Conservation (phyloP, 2,888 invertebrate species). For the Thereva unica region DNA sequence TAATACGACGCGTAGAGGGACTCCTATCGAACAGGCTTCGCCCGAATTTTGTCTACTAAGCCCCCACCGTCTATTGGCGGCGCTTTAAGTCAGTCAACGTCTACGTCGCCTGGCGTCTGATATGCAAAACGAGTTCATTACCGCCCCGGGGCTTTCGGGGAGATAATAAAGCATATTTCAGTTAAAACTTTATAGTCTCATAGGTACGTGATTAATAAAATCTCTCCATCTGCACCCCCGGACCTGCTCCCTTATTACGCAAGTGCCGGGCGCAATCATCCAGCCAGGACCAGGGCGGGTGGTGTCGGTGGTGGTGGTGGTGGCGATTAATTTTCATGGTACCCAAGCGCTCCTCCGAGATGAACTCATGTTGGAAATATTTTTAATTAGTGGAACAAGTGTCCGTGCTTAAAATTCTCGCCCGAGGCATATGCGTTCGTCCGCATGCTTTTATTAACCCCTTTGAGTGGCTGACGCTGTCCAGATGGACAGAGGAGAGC, state of each 20-base stretch:
- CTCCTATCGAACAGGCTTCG: too few relatives aligned
- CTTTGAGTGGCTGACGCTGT: slow-evolving; percentile 3
- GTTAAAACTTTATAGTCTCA: slow-evolving; percentile 2
- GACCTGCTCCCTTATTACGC: too few relatives aligned
- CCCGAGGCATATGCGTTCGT: slow-evolving; percentile 22
- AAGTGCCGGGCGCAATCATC: too few relatives aligned
- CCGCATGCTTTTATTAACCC: slow-evolving; percentile 20
- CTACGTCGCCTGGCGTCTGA: background rate
- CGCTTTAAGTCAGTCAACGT: too few relatives aligned
- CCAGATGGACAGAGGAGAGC: slow-evolving; percentile 21
- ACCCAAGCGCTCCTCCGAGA: slow-evolving; percentile 22
- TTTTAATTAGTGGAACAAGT: slow-evolving; percentile 38
- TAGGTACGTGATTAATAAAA: slow-evolving; percentile 22
- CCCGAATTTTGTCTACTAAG: too few relatives aligned
- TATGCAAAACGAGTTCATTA: background rate
- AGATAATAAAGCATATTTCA: background rate
- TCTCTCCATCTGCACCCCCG: too few relatives aligned
- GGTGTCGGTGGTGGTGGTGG: background rate
- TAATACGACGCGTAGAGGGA: too few relatives aligned
- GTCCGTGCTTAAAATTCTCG: slow-evolving; percentile 33
- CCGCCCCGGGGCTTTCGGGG: background rate
- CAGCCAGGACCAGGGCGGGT: too few relatives aligned
- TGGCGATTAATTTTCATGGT: slow-evolving; percentile 27
- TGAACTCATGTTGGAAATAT: slow-evolving; percentile 35
- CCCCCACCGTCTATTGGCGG: too few relatives aligned